Evolutionary conservation across 2,888 invertebrate species (phyloP), one percentile per base, ranked within the genome.

Genomic region (Polymixis flavicincta): DNA sequence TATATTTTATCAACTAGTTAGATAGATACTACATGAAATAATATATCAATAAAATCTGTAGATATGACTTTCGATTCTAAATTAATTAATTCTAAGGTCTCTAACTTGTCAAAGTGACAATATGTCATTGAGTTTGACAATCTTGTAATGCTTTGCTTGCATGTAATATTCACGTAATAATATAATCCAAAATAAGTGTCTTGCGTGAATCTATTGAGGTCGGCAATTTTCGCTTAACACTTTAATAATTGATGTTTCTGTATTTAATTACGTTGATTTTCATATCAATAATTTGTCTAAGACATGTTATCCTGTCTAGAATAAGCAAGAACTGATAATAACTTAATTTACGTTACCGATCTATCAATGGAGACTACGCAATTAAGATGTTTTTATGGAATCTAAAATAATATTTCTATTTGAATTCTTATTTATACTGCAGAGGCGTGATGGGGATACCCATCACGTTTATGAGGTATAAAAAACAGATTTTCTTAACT

Each of bases 71-170:
- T 81, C 80, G 74, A 81, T 72, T 70, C 42, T 55, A 72, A 73
- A 77, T 76, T 87, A 87, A 88, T 87, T 83, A 82, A 86, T 87
- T 75, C 78, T 85, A 89, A 89, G 88, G 89, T 89, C 83, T 71
- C 82, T 17, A n/a, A 50, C 52, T 48, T 88, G 84, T 88, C 88
- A 84, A 80, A 76, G 48, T 86, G 86, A 87, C 87, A 86, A 65
- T 80, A 64, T 83, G 85, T 82, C 82, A 88, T 81, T 86, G 85
- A 84, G 61, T 80, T 71, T 52, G 67, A 79, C 72, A 84, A 50
- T 59, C 74, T 80, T 25, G 66, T 73, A 79, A 68, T 45, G 67
- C 19, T 60, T 74, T 71, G 28, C 19, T 70, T 28, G 19, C 68
- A 37, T 2, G 25, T 57, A 78, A 32, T 64, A 65, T 65, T 77